These are phyloP conservation scores for Eurystomus gularis DNA, from an alignment of 2,113 vertebrate species.

Conservation along the genomic window DNA sequence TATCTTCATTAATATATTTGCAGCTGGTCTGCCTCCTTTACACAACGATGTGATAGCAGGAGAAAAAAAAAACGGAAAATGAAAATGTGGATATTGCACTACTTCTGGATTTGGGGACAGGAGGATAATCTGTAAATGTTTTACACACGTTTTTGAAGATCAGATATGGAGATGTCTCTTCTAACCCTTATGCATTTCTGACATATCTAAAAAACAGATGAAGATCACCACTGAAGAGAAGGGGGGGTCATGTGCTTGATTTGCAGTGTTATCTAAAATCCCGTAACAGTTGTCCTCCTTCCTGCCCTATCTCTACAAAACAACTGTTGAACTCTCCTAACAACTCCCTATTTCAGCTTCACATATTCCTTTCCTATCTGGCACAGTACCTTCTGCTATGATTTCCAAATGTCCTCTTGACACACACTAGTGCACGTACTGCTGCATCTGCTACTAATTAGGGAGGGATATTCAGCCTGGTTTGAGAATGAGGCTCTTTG, in stretches of 20 bases:
- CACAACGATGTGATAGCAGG: not conserved
- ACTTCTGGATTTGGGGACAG: not conserved
- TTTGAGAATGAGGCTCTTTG: not conserved
- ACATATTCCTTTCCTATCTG: conserved; percentile 52
- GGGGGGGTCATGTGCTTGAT: rapidly evolving
- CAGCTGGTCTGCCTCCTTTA: not conserved
- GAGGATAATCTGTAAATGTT: not conserved
- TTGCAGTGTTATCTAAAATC: not conserved
- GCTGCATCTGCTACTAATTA: conserved; percentile 68
- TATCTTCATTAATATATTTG: not conserved
- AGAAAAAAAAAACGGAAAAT: not conserved
- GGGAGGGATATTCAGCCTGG: not conserved
- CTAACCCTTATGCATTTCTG: not conserved
- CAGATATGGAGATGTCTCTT: not conserved
- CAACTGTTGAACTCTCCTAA: conserved; percentile 15
- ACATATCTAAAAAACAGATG: not conserved
- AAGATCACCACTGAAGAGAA: not conserved
- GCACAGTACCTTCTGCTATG: conserved; percentile 20
- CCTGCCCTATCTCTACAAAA: not conserved
- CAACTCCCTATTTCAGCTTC: conserved; percentile 33
- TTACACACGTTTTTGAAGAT: not conserved
- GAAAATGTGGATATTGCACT: not conserved
- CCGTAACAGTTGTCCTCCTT: not conserved
- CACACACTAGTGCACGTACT: conserved; percentile 9
- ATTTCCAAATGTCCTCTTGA: conserved; percentile 50